Base-by-base conservation (phyloP, 2,888 invertebrate species). In the Ophion slaviceki region DNA sequence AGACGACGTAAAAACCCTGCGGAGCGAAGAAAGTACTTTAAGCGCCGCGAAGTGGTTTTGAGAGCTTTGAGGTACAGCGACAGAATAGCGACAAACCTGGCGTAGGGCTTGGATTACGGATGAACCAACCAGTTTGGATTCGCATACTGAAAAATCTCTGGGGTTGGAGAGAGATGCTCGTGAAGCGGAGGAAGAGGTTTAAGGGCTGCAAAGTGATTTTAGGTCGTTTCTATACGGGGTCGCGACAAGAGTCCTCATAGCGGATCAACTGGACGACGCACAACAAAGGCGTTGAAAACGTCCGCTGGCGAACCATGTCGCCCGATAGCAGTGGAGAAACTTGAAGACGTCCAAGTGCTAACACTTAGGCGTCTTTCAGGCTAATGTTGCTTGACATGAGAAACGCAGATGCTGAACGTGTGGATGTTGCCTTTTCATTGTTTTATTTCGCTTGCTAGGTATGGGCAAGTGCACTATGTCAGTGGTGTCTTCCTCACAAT, bases 181-280 rank as follows among this genome's bases (percentile, higher is more conserved):
- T 53, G 77, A 57, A 40, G 77, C 57, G 32, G 67, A 45, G n/a
- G 7, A 45, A 59, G 17, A 24, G 68, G 57, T 67, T 74, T n/a
- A 20, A 32, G 68, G 53, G 77, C 59, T 78, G 77, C 32, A 40
- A 68, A 68, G 77, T 78, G 24, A 59, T 66, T 68, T 78, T 68
- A 78, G 45, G 53, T 53, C 40, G 7, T 8, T 40, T 8, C 40
- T 8, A 8, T 40, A 40, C 40, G 40, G 40, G 40, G 40, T 40
- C 53, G 14, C 14, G 53, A 53, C 53, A 53, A 53, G 53, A 14
- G 17, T 14, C 53, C 17, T 53, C 53, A 53, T 53, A 5, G 53
- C 17, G 14, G 14, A 53, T 53, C 5, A 17, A 53, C 14, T 53
- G 53, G 53, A 14, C 53, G 17, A 53, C 11, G 53, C 11, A 53